phyloP scores from a whole-genome alignment of 2,797 vertebrate species.

The Cyprinodon diabolis region DNA sequence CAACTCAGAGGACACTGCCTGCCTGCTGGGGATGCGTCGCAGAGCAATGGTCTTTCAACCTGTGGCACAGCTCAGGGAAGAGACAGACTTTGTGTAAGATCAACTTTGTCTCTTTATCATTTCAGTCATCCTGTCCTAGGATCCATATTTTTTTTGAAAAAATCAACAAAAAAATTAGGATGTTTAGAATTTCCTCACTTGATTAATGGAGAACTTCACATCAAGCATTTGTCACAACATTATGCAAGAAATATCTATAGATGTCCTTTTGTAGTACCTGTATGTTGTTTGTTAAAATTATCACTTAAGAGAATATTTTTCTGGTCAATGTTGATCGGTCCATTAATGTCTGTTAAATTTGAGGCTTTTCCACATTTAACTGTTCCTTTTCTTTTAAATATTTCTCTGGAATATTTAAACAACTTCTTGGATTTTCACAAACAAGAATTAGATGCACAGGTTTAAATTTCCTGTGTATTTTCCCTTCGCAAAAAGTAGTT shows the following conservation, averaged over 20 bases:
- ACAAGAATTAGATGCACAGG: too few relatives aligned
- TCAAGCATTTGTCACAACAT: neutral
- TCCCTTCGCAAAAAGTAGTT: too few relatives aligned
- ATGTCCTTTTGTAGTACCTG: neutral
- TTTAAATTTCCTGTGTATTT: too few relatives aligned
- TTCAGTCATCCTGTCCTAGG: neutral
- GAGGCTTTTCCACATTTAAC: too few relatives aligned
- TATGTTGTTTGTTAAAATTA: neutral
- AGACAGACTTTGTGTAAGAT: constrained; percentile 91
- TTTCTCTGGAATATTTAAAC: too few relatives aligned
- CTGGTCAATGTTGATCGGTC: neutral
- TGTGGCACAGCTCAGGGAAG: constrained; percentile 82
- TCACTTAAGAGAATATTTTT: neutral
- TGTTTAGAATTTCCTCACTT: neutral
- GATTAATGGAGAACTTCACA: neutral
- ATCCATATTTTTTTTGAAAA: neutral
- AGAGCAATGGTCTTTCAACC: constrained; percentile 91
- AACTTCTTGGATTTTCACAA: too few relatives aligned
- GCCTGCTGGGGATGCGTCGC: constrained; percentile 91
- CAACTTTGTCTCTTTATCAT: neutral
- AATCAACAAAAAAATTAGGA: neutral
- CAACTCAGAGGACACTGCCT: constrained; percentile 86
- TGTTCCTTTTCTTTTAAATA: too few relatives aligned
- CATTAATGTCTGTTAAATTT: too few relatives aligned
- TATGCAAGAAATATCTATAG: neutral